These are phyloP conservation scores for Hypomecis punctinalis DNA, from an alignment of 2,888 invertebrate species.

Conservation along the genomic window DNA sequence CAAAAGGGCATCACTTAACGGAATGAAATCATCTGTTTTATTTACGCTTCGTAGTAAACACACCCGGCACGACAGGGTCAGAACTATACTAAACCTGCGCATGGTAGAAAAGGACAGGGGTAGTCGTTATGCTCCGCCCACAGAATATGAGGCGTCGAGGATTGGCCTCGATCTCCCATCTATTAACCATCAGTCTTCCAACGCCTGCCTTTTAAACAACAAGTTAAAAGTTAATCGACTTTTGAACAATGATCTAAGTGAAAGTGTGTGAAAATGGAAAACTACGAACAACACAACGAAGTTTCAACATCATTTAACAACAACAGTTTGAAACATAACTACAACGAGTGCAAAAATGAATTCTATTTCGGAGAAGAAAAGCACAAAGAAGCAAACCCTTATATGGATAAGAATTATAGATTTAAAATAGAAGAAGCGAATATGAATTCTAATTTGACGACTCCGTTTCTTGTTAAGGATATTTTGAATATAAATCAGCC, in stretches of 20 bases:
- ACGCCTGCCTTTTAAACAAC: slow-evolving; percentile 69
- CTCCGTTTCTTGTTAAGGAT: slow-evolving; percentile 79
- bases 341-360: slow-evolving; percentile 65
- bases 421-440: slow-evolving; percentile 64
- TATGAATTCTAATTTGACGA: slow-evolving; percentile 53
- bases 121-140: slow-evolving; percentile 68
- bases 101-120: slow-evolving; percentile 50
- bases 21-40: slow-evolving; percentile 78
- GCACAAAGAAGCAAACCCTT: slow-evolving; percentile 48
- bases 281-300: slow-evolving; percentile 74
- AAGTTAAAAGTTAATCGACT: slow-evolving; percentile 69
- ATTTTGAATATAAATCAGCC: slow-evolving; percentile 72
- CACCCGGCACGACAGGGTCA: slow-evolving; percentile 53
- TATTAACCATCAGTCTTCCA: slow-evolving; percentile 76
- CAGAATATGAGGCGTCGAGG: slow-evolving; percentile 58
- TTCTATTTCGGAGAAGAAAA: slow-evolving; percentile 60
- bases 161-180: slow-evolving; percentile 73
- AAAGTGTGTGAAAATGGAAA: slow-evolving; percentile 63
- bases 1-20: slow-evolving; percentile 62
- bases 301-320: slow-evolving; percentile 71
- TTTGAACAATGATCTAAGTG: slow-evolving; percentile 61
- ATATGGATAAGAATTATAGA: slow-evolving; percentile 56
- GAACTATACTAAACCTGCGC: slow-evolving; percentile 29
- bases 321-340: slow-evolving; percentile 67
- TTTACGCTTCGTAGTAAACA: slow-evolving; percentile 74